phyloP scores from a whole-genome alignment of 2,888 invertebrate species.

The Sussaba pulchella region DNA sequence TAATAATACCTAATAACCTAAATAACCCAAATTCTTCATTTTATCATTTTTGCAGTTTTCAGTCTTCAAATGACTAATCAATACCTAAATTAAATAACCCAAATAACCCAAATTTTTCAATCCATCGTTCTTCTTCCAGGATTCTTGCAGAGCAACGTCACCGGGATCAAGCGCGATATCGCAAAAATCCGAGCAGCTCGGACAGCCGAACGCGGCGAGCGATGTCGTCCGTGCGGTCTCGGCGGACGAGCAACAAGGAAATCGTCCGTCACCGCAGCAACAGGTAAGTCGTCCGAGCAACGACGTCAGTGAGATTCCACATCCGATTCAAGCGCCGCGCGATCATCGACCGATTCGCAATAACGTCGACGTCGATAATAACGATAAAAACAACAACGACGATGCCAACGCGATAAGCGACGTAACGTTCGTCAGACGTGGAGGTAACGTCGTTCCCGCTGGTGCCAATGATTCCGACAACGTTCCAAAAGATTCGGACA shows the following conservation, averaged over 20 bases:
- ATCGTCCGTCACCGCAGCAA: conserved; percentile 70
- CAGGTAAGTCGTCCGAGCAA: conserved; percentile 82
- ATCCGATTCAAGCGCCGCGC: conserved; percentile 77
- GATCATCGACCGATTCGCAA: conserved; percentile 73
- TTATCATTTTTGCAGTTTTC: too few species aligned
- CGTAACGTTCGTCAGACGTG: conserved; percentile 73
- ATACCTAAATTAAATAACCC: too few species aligned
- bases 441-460: conserved; percentile 77
- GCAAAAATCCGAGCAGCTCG: conserved; percentile 60
- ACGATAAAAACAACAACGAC: conserved; percentile 57
- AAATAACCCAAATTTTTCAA: too few species aligned
- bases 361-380: conserved; percentile 52
- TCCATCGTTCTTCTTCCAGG: too few species aligned
- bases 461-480: conserved; percentile 74
- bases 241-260: conserved; percentile 56
- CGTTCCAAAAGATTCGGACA: conserved; percentile 27
- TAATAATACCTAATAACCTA: too few species aligned
- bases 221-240: conserved; percentile 22
- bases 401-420: conserved; percentile 54
- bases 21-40: too few species aligned
- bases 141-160: conserved; percentile 65
- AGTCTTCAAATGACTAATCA: too few species aligned
- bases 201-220: conserved; percentile 53
- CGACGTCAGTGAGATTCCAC: conserved; percentile 74
- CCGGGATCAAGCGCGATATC: conserved; percentile 61